Conservation (phyloP, 1,140 invertebrate species). For the Pseudomyrmex concolor region DNA sequence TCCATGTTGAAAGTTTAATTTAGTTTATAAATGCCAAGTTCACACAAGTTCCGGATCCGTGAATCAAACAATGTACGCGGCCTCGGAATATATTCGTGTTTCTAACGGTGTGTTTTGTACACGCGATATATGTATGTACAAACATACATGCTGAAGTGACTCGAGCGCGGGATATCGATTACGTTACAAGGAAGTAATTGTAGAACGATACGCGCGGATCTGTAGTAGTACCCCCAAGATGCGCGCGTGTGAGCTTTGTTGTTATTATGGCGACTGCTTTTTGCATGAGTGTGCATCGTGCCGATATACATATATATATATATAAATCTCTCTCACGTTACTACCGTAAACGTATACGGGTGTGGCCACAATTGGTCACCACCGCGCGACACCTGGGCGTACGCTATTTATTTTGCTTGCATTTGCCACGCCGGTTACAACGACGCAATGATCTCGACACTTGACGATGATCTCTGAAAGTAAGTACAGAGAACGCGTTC, state of each 20-base stretch:
- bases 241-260: constrained; percentile 62
- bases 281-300: constrained; percentile 59
- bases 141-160: constrained; percentile 2
- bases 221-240: constrained; percentile 46
- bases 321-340: constrained; percentile 64
- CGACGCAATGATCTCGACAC: background rate
- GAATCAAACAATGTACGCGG: background rate
- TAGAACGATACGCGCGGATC: constrained; percentile 54
- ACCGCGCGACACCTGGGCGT: constrained; percentile 34
- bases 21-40: background rate
- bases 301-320: background rate
- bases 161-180: constrained; percentile 37
- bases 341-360: constrained; percentile 63
- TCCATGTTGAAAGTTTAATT: background rate
- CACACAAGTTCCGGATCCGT: background rate
- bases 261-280: constrained; percentile 66
- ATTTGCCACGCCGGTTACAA: background rate
- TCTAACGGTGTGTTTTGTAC: constrained; percentile 30
- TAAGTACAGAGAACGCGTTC: background rate
- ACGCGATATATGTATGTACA: constrained; percentile 22
- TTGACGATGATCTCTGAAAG: background rate
- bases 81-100: constrained; percentile 13
- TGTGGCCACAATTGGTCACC: constrained; percentile 45
- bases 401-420: background rate
- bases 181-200: constrained; percentile 65